Evolutionary conservation across 37 sponge, comb jelly and placozoan genomes (phyloP).

Genomic region (Beroe forskalii): DNA sequence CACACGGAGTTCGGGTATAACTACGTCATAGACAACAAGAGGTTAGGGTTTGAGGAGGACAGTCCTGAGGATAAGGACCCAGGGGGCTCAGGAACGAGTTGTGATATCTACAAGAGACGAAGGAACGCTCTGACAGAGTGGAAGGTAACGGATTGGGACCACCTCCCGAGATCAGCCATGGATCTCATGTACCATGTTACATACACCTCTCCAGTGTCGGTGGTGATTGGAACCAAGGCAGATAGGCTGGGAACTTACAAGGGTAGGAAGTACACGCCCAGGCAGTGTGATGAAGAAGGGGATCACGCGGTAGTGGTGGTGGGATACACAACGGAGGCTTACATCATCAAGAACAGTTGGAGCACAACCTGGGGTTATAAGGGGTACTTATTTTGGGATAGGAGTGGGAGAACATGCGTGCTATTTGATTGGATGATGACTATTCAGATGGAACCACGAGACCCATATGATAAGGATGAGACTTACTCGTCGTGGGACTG

Average conservation of each 20-base stretch:
- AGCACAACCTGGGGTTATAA: not conserved
- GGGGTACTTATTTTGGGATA: not conserved
- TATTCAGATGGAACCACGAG: not conserved
- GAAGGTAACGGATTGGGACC: not conserved
- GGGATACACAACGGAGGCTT: not conserved
- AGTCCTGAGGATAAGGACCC: not conserved
- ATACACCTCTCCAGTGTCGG: not conserved
- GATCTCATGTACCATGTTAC: not conserved
- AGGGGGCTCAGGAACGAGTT: not conserved
- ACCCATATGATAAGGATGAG: not conserved
- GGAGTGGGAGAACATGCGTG: not conserved
- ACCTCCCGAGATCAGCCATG: not conserved
- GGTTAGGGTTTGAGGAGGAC: not conserved
- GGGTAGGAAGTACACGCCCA: not conserved
- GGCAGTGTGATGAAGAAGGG: not conserved
- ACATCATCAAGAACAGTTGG: not conserved
- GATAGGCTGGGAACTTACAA: not conserved
- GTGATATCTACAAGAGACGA: not conserved
- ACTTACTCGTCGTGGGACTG: not conserved
- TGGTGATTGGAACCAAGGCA: not conserved
- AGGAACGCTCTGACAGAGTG: not conserved
- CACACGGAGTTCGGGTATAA: not conserved
- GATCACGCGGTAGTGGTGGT: not conserved
- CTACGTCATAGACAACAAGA: not conserved
- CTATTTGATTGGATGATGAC: not conserved